A percentile compares a stretch with the other conserved stretches of the same genome.
These are phyloP conservation scores for Cataglyphis albicans DNA, from an alignment of 2,888 invertebrate species.

Conservation along the genomic window DNA sequence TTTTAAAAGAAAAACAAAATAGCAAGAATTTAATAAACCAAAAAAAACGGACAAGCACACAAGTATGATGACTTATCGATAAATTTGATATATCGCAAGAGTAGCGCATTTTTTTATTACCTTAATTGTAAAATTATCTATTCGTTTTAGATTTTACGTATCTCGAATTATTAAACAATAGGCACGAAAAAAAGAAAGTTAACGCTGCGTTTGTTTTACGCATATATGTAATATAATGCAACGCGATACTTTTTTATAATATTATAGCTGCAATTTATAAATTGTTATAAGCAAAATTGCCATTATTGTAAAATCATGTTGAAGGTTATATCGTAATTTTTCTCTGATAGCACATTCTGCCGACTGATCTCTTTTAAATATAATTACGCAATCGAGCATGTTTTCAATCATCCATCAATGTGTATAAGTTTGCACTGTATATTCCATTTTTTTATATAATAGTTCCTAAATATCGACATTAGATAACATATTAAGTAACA, in stretches of 20 bases:
- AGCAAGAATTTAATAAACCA: not conserved
- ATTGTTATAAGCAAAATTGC: not conserved
- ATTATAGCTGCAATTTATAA: not conserved
- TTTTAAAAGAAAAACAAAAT: not conserved
- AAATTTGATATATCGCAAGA: not conserved
- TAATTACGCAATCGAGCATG: not conserved
- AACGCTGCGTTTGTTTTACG: not conserved
- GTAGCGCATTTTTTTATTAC: slow-evolving; percentile 15
- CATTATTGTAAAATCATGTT: not conserved
- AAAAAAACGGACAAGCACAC: not conserved
- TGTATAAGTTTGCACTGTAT: not conserved
- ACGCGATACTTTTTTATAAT: not conserved
- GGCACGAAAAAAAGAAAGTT: not conserved
- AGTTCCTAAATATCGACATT: not conserved
- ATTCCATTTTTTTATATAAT: not conserved
- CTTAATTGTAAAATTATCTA: not conserved
- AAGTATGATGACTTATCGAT: not conserved
- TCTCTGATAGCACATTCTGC: not conserved
- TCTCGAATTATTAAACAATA: slow-evolving; percentile 1
- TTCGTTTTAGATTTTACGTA: slow-evolving; percentile 15
- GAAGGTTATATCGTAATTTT: not conserved
- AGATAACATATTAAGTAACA: not conserved
- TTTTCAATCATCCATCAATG: not conserved
- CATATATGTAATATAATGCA: not conserved
- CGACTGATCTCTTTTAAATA: not conserved